Evolutionary conservation across 2,113 vertebrate genomes (phyloP).

Genomic region (Pterophyllum scalare): DNA sequence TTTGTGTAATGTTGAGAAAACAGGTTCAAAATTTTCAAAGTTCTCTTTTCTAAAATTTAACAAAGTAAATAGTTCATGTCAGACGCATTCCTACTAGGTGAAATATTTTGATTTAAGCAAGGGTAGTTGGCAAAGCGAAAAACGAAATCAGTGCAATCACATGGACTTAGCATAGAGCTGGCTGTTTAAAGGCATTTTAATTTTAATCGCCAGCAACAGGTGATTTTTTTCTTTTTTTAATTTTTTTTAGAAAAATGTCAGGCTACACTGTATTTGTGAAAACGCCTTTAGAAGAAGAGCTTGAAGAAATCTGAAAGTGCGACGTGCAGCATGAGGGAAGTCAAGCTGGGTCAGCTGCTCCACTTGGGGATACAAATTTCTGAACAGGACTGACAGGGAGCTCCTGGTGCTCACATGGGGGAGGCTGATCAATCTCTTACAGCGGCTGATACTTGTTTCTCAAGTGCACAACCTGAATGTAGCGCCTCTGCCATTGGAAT

Average conservation of each 20-base stretch:
- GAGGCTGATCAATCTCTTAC: constrained; percentile 7
- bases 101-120: neutral
- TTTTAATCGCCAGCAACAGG: neutral
- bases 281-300: constrained; percentile 3
- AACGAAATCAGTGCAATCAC: neutral
- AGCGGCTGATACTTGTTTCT: neutral
- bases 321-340: constrained; percentile 44
- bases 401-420: constrained; percentile 23
- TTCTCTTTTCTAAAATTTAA: neutral
- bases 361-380: constrained; percentile 32
- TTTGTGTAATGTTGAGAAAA: too few species aligned
- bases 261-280: neutral
- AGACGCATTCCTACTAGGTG: neutral
- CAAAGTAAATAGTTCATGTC: neutral
- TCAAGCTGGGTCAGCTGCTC: constrained; percentile 49
- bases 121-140: neutral
- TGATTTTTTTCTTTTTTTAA: neutral
- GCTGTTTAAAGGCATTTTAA: neutral
- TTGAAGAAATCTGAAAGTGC: constrained; percentile 47
- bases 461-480: neutral
- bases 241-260: neutral
- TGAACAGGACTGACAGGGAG: constrained; percentile 46
- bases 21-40: neutral
- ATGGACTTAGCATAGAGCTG: neutral
- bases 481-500: neutral